Evolutionary conservation across 2,888 invertebrate genomes (phyloP).

Genomic region (Arrhopalites spinosus): DNA sequence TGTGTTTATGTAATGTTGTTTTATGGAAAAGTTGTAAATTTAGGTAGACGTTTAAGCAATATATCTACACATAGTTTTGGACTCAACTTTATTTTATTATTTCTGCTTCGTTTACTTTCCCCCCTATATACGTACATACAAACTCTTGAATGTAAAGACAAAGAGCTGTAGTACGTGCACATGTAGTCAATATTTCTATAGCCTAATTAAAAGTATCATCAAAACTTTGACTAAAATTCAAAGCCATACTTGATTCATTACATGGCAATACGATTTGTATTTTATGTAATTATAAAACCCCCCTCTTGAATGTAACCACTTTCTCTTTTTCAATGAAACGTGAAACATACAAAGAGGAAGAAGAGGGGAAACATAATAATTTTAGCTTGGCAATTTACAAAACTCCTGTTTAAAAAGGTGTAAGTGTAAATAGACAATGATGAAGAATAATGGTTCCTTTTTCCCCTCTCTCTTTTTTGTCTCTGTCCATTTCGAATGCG

Average conservation of each 20-base stretch:
- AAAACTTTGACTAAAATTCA: neutral
- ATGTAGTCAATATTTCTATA: neutral
- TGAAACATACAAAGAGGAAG: too few relatives aligned
- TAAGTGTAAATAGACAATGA: neutral
- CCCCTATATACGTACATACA: neutral
- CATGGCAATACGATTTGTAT: too few relatives aligned
- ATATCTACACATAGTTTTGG: neutral
- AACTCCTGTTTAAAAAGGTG: neutral
- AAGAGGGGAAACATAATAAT: neutral
- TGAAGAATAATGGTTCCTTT: slow-evolving; percentile 13
- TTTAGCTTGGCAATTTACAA: neutral
- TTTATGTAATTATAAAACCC: too few relatives aligned
- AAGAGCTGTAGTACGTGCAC: neutral
- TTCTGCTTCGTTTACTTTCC: neutral
- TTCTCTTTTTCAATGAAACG: too few relatives aligned
- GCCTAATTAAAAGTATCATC: too few relatives aligned
- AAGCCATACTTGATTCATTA: too few relatives aligned
- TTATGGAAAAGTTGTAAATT: slow-evolving; percentile 10
- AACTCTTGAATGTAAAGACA: neutral
- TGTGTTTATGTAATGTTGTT: slow-evolving; percentile 2
- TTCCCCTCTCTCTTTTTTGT: neutral
- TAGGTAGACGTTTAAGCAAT: slow-evolving; percentile 14
- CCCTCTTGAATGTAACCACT: too few relatives aligned
- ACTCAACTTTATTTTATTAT: slow-evolving; percentile 5
- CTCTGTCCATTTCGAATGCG: neutral